phyloP scores from a whole-genome alignment of 2,888 invertebrate species.

The Lasius platythorax region DNA sequence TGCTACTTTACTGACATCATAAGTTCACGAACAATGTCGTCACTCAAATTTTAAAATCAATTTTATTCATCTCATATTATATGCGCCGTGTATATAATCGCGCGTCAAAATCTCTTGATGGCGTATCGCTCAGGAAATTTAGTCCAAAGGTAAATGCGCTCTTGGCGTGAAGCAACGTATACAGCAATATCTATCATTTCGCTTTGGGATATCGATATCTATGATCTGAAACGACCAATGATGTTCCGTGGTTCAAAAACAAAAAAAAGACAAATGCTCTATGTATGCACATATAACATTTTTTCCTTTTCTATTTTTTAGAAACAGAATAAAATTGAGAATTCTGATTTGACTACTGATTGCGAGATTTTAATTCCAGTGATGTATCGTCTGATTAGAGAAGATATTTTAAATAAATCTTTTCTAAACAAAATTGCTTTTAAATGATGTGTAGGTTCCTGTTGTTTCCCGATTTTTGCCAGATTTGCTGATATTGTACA shows the following conservation, averaged over 20 bases:
- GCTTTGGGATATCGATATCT: constrained; percentile 1
- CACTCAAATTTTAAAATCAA: neutral
- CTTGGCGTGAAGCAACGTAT: neutral
- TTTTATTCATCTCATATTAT: neutral
- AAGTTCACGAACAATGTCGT: neutral
- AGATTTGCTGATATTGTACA: constrained; percentile 1
- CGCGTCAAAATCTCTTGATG: neutral
- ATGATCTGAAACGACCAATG: neutral
- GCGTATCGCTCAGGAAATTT: neutral
- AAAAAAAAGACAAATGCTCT: neutral
- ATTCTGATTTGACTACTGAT: constrained; percentile 16
- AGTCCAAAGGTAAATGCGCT: neutral
- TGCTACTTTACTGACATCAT: constrained; percentile 13
- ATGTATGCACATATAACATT: neutral
- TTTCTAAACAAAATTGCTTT: neutral
- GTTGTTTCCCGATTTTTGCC: neutral
- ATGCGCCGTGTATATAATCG: neutral
- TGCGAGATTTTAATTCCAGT: neutral
- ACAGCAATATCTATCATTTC: neutral
- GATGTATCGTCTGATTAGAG: neutral
- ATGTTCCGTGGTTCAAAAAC: neutral
- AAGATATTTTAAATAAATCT: neutral
- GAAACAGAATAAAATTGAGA: neutral
- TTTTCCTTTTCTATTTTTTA: neutral
- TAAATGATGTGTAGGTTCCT: neutral